phyloP scores from a whole-genome alignment of 2,888 invertebrate species.

The Drosophila hamatofila region DNA sequence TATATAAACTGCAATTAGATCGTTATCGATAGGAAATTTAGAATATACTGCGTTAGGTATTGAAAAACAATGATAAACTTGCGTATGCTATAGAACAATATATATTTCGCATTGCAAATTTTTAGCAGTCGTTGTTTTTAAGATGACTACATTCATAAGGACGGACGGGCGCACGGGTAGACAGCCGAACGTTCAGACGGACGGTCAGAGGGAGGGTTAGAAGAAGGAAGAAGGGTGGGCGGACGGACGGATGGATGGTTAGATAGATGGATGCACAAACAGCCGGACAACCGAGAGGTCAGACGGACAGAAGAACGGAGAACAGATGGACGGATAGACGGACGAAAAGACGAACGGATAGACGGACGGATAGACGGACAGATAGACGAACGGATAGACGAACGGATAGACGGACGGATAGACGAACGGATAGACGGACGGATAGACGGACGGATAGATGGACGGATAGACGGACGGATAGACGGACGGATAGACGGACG shows the following conservation, averaged over 20 bases:
- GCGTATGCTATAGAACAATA: no score
- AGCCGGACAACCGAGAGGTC: neutral
- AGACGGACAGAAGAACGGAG: neutral
- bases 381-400: neutral
- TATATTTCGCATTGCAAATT: no score
- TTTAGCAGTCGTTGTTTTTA: no score
- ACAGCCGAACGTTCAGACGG: neutral
- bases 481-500: neutral
- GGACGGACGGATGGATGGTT: neutral
- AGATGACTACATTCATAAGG: neutral
- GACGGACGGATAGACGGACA: no score
- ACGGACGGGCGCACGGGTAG: neutral
- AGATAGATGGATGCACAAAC: neutral
- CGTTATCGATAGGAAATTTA: neutral
- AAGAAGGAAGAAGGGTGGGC: neutral
- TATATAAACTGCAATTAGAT: neutral
- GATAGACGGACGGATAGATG: neutral
- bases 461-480: neutral
- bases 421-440: neutral
- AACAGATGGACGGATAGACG: neutral
- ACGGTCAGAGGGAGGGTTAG: neutral
- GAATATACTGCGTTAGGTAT: neutral
- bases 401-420: no score
- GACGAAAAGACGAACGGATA: neutral
- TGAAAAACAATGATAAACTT: no score